Evolutionary conservation across 2,888 invertebrate genomes (phyloP).

Genomic region (Patella ulyssiponensis): DNA sequence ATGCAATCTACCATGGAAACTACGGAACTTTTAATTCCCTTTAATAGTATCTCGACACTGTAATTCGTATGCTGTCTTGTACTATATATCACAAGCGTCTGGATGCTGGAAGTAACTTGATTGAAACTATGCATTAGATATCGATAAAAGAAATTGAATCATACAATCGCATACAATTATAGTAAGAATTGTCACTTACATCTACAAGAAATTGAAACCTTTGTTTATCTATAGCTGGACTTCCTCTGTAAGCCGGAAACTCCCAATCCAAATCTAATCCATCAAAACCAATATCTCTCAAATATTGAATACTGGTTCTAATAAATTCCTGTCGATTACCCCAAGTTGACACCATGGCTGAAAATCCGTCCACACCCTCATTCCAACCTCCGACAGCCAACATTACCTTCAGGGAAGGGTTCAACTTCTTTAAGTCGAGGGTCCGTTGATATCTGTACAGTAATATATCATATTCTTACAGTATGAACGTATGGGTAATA

Average conservation of each 20-base stretch:
- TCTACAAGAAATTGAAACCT: slow-evolving; percentile 54
- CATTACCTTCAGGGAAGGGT: slow-evolving; percentile 82
- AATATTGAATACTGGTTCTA: slow-evolving; percentile 32
- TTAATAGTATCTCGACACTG: no score
- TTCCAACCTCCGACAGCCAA: slow-evolving; percentile 94
- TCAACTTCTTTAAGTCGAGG: slow-evolving; percentile 25
- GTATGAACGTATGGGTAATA: no score
- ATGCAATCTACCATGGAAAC: no score
- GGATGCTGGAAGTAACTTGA: no score
- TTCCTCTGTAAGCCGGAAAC: slow-evolving; percentile 78
- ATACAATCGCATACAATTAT: no score
- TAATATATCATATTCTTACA: neutral
- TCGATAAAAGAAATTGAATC: no score
- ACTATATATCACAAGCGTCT: no score
- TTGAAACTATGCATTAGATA: no score
- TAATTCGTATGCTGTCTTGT: no score
- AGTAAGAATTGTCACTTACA: slow-evolving; percentile 33
- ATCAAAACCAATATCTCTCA: slow-evolving; percentile 78
- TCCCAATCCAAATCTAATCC: slow-evolving; percentile 95
- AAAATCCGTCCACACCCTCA: slow-evolving; percentile 80
- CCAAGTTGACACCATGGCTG: slow-evolving; percentile 19
- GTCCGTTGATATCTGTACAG: slow-evolving; percentile 22
- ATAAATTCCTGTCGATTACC: slow-evolving; percentile 24
- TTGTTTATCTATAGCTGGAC: slow-evolving; percentile 60
- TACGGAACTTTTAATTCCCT: no score